A percentile compares a stretch with the other conserved stretches of the same genome.
Conservation (phyloP, 2,888 invertebrate genomes). For the Crepidodera aurea region DNA sequence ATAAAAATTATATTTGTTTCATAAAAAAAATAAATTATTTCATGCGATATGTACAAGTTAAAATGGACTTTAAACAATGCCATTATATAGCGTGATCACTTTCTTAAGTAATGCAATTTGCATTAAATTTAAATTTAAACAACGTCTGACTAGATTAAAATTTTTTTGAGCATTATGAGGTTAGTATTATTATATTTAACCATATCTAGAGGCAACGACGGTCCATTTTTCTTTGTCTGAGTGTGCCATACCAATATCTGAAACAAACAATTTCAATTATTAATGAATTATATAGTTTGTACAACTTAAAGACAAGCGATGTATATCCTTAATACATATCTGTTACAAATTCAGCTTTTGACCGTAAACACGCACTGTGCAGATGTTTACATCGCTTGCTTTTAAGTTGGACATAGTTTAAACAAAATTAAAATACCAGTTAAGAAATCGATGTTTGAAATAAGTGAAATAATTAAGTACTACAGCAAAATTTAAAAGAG, state of each 20-base stretch:
- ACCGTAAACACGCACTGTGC: no score
- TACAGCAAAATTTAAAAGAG: no score
- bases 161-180: slow-evolving; percentile 66
- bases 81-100: slow-evolving; percentile 31
- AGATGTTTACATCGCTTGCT: no score
- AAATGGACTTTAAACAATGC: slow-evolving; percentile 33
- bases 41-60: slow-evolving; percentile 37
- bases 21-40: slow-evolving; percentile 40
- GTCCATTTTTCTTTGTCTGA: slow-evolving; percentile 73
- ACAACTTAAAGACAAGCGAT: no score
- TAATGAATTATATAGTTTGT: no score
- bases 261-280: slow-evolving; percentile 38
- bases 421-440: no score
- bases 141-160: slow-evolving; percentile 62
- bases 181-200: slow-evolving; percentile 70
- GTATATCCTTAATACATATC: no score
- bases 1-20: slow-evolving; percentile 30
- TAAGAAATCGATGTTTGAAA: no score
- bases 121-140: slow-evolving; percentile 28
- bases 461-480: no score
- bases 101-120: slow-evolving; percentile 30
- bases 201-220: slow-evolving; percentile 66
- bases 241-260: slow-evolving; percentile 79
- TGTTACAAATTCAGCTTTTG: no score
- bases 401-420: no score